A percentile compares a stretch with the other conserved stretches of the same genome.
Conservation (phyloP, 2,113 vertebrate species). For the Brienomyrus longianalis region DNA sequence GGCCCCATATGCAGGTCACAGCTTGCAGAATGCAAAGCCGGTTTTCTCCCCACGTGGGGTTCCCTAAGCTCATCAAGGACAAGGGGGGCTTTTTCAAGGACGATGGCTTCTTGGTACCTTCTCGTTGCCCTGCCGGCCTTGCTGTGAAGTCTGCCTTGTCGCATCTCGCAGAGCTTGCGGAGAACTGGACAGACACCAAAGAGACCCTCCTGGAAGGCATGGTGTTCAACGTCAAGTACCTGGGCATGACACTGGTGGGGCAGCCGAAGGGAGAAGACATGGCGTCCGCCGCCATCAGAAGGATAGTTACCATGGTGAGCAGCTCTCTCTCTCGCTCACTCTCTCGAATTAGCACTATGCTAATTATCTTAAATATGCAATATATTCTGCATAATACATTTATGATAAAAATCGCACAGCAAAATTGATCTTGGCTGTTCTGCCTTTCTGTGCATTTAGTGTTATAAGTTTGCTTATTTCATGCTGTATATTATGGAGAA, state of each 20-base stretch:
- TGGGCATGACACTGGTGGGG: constrained; percentile 83
- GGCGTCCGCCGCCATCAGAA: constrained; percentile 76
- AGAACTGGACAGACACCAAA: constrained; percentile 78
- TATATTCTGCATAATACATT: background rate
- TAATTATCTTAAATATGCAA: background rate
- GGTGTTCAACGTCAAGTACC: constrained; percentile 80
- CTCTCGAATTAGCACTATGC: background rate
- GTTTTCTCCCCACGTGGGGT: background rate
- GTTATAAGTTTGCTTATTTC: background rate
- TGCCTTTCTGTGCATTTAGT: background rate
- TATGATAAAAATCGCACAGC: background rate
- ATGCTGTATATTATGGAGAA: background rate
- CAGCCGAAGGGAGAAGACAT: constrained; percentile 87
- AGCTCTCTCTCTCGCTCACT: background rate
- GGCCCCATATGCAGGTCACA: background rate
- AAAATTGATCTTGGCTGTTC: background rate
- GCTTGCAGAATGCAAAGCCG: background rate
- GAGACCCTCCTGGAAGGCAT: constrained; percentile 82
- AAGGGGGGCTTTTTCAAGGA: background rate
- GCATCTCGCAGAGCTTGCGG: constrained; percentile 67
- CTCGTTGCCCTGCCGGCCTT: background rate
- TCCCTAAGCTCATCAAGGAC: background rate
- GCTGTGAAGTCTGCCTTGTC: constrained; percentile 4
- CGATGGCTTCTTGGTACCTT: background rate
- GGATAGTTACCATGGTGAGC: constrained; percentile 74